Evolutionary conservation across 2,113 vertebrate genomes (phyloP).

Genomic region (Leucopsar rothschildi): DNA sequence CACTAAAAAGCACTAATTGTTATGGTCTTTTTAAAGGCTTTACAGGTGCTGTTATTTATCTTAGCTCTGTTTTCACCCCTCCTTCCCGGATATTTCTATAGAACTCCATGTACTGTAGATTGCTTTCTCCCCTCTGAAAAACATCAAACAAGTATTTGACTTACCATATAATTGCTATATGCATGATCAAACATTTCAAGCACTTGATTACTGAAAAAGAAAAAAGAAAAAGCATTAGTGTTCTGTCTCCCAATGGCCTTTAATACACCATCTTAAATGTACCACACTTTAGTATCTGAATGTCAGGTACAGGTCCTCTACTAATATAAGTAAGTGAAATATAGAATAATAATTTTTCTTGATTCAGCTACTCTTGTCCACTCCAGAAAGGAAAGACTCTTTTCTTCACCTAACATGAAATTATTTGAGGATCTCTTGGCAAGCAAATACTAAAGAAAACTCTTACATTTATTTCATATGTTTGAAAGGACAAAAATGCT

Average conservation of each 20-base stretch:
- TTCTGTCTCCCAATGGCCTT: neutral
- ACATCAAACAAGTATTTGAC: conserved; percentile 15
- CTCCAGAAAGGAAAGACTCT: neutral
- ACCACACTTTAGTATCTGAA: neutral
- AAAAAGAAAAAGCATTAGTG: neutral
- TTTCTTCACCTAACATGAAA: neutral
- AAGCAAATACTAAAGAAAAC: neutral
- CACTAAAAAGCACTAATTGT: neutral
- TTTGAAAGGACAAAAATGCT: neutral
- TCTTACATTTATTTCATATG: neutral
- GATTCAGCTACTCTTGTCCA: neutral
- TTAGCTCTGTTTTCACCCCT: neutral
- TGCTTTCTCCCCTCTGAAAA: neutral
- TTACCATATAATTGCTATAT: conserved; percentile 98
- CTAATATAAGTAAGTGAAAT: neutral
- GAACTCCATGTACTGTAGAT: neutral
- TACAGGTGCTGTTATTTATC: neutral
- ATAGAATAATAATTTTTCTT: neutral
- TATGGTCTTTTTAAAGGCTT: neutral
- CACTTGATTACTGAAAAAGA: conserved; percentile 88
- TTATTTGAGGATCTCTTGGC: neutral
- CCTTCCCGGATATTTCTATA: neutral
- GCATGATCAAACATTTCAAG: conserved; percentile 99
- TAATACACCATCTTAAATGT: neutral
- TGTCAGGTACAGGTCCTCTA: neutral